These are phyloP conservation scores for Rhyacophila evoluta DNA, from an alignment of 2,888 invertebrate genomes.

Conservation along the genomic window DNA sequence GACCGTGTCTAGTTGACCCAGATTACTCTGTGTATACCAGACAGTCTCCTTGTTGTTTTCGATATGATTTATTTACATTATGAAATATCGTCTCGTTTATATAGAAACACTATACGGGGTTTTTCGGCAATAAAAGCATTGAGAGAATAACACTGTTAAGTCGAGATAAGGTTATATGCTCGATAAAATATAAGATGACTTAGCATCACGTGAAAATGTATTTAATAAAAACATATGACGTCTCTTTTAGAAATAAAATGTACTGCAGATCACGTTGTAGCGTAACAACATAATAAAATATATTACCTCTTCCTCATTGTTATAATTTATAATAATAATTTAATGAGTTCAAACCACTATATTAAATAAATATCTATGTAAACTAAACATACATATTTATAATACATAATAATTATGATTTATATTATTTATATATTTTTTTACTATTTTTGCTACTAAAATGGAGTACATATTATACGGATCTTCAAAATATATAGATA, in stretches of 20 bases:
- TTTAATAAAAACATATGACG: neutral
- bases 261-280: neutral
- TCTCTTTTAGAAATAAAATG: neutral
- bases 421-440: too few species aligned
- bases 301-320: too few species aligned
- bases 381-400: too few species aligned
- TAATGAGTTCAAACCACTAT: too few species aligned
- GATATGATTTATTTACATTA: slow-evolving; percentile 9
- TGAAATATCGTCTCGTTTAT: neutral
- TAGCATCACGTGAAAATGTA: neutral
- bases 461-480: too few species aligned
- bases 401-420: too few species aligned
- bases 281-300: neutral
- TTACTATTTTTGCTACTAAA: too few species aligned
- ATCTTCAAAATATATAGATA: too few species aligned
- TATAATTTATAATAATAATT: neutral
- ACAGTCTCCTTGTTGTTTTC: neutral
- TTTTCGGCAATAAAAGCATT: neutral
- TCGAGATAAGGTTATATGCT: neutral
- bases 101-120: neutral
- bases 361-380: too few species aligned
- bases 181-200: slow-evolving; percentile 11
- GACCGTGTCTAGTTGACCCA: too few species aligned
- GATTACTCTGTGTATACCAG: neutral
- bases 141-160: neutral